phyloP scores from a whole-genome alignment of 2,113 vertebrate species.

The Clarias magur region DNA sequence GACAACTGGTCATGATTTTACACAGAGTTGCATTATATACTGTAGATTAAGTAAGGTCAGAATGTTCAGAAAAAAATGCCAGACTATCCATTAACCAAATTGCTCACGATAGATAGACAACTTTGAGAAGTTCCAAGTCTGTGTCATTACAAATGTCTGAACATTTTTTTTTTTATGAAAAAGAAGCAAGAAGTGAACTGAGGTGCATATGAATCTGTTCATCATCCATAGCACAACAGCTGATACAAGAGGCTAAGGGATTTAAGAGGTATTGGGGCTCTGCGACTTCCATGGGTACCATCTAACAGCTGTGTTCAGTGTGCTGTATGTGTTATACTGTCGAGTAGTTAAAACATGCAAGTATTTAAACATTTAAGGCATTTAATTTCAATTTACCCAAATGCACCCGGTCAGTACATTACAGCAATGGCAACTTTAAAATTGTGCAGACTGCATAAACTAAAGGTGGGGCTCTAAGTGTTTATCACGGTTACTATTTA shows the following conservation, averaged over 20 bases:
- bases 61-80: slow-evolving; percentile 3
- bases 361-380: background rate
- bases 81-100: slow-evolving; percentile 24
- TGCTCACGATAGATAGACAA: background rate
- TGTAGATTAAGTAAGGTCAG: background rate
- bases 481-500: background rate
- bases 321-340: background rate
- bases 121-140: background rate
- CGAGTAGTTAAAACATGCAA: background rate
- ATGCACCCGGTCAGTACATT: background rate
- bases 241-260: background rate
- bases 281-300: background rate
- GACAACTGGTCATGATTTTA: background rate
- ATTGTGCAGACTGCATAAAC: background rate
- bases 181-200: background rate
- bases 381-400: background rate
- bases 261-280: background rate
- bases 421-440: background rate
- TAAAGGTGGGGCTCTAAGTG: background rate
- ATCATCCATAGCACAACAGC: background rate
- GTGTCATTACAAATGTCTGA: background rate
- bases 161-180: background rate
- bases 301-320: background rate
- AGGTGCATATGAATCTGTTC: background rate
- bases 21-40: background rate